Evolutionary conservation across 2,888 invertebrate genomes (phyloP).

Genomic region (Eremobia ochroleuca): DNA sequence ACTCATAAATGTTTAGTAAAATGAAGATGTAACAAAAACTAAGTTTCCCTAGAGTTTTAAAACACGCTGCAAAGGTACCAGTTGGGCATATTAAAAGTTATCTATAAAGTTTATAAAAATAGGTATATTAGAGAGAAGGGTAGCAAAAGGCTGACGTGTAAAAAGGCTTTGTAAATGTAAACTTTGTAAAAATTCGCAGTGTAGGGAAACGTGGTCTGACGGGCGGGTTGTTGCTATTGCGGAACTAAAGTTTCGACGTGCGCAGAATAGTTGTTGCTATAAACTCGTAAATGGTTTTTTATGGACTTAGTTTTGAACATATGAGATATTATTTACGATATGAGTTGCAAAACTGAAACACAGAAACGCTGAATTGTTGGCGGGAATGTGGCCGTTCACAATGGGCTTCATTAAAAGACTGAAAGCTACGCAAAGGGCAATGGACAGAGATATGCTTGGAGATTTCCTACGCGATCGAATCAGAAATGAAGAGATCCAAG

Average conservation of each 20-base stretch:
- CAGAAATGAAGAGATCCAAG: background rate
- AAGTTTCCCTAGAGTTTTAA: conserved; percentile 2
- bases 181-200: conserved; percentile 42
- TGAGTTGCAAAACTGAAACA: background rate
- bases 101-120: conserved; percentile 51
- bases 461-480: background rate
- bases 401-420: background rate
- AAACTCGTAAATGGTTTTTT: conserved; percentile 37
- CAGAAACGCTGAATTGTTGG: background rate
- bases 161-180: conserved; percentile 51
- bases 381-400: background rate
- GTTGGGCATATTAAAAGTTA: conserved; percentile 42
- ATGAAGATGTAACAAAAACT: conserved; percentile 12
- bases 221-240: conserved; percentile 12
- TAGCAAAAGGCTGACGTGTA: conserved; percentile 43
- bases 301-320: conserved; percentile 29
- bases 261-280: conserved; percentile 31
- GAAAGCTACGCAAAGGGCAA: background rate
- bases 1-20: background rate
- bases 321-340: conserved; percentile 11
- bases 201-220: conserved; percentile 19
- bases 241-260: conserved; percentile 53
- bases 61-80: conserved; percentile 24
- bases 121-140: conserved; percentile 29
- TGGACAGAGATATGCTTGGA: background rate